Evolutionary conservation across 2,888 invertebrate species (phyloP).

Genomic region (Nineta flava): DNA sequence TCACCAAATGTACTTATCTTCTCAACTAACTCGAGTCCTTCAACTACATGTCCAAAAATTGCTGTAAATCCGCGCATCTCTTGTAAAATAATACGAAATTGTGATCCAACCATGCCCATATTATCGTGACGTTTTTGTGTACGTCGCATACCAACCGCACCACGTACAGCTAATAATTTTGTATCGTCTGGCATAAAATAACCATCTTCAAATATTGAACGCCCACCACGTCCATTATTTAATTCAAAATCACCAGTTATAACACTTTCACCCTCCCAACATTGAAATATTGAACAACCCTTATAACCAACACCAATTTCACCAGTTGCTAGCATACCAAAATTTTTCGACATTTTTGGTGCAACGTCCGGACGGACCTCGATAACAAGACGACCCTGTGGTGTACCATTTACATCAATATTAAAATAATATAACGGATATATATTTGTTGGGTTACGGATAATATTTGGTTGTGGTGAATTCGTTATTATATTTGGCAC

Average conservation of each 20-base stretch:
- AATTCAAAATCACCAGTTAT: conserved; percentile 68
- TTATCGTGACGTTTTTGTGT: conserved; percentile 68
- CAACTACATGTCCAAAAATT: conserved; percentile 66
- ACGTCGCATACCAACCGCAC: conserved; percentile 67
- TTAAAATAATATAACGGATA: conserved; percentile 63
- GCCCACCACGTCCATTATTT: conserved; percentile 66
- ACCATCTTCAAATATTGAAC: conserved; percentile 58
- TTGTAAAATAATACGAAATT: conserved; percentile 64
- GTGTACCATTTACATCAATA: conserved; percentile 54
- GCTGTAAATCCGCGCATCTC: conserved; percentile 73
- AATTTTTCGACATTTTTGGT: conserved; percentile 69
- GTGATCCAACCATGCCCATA: conserved; percentile 68
- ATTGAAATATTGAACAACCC: conserved; percentile 66
- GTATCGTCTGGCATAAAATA: conserved; percentile 72
- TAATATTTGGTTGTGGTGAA: conserved; percentile 32
- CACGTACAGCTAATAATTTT: conserved; percentile 54
- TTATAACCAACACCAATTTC: conserved; percentile 63
- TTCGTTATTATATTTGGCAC: conserved; percentile 26
- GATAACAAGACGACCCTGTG: conserved; percentile 56
- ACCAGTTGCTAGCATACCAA: conserved; percentile 52
- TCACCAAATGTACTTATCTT: conserved; percentile 63
- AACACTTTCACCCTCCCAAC: conserved; percentile 69
- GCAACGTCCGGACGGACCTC: conserved; percentile 64
- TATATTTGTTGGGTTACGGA: conserved; percentile 36
- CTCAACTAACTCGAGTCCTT: conserved; percentile 63